A percentile compares a stretch with the other conserved stretches of the same genome.
Conservation (phyloP, 2,797 vertebrate species). For the Galagoides demidoff region DNA sequence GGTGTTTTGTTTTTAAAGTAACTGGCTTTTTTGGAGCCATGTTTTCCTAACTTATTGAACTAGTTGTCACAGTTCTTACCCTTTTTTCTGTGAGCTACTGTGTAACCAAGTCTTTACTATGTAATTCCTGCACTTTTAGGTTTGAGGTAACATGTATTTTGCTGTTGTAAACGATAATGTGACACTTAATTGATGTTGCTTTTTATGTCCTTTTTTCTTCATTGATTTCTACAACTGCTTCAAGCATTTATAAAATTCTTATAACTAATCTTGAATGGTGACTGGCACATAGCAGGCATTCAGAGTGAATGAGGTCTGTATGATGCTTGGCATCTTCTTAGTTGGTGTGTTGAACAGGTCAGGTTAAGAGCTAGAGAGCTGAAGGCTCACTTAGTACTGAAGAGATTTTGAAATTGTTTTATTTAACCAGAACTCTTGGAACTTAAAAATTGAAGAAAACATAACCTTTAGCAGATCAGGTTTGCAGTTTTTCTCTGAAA, state of each 20-base stretch:
- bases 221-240: not conserved
- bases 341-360: not conserved
- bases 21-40: not conserved
- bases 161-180: not conserved
- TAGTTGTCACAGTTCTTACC: not conserved
- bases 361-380: not conserved
- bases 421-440: not conserved
- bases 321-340: not conserved
- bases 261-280: not conserved
- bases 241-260: not conserved
- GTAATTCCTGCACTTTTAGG: not conserved
- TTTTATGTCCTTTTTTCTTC: not conserved
- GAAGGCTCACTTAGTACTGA: not conserved
- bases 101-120: not conserved
- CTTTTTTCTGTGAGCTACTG: not conserved
- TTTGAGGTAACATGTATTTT: conserved; percentile 34
- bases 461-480: not conserved
- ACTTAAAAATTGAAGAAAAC: not conserved
- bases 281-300: not conserved
- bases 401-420: not conserved
- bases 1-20: not conserved
- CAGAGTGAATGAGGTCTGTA: not conserved
- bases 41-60: not conserved
- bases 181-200: not conserved
- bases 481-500: not conserved